Base-by-base conservation (phyloP, 2,797 vertebrate species). In the Esox masquinongy region DNA sequence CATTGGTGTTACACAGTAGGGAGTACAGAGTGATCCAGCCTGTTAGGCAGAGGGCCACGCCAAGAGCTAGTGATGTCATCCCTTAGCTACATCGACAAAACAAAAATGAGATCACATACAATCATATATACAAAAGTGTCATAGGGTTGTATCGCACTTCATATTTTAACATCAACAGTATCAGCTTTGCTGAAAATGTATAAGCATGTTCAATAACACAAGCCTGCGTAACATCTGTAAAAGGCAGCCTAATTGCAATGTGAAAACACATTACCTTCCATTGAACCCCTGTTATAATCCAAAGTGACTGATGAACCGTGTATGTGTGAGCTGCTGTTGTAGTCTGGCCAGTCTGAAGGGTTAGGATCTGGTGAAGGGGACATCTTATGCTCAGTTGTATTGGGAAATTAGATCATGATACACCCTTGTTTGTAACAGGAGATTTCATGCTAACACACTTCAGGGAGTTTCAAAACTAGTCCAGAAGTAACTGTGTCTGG, bases 21-120 rank as follows among this genome's bases (percentile, higher is more conserved):
- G 90, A 64, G 85, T 99, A 99, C 82, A 98, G 93, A 16, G 89
- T 90, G 14, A 92, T 86, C 97, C 97, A 99, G 72, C 90, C 94
- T 68, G 90, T 90, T 73, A 98, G 91, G 89, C 95, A 95, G 85
- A 94, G 92, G 70, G 94, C 90, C 14, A 92, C 94, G 70, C 87
- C 88, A 72, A 94, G 88, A 78, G 94, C 89, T 82, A 97, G 85
- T 77, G 81, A 64, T 14, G 86, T 86, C 94, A 95, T 95, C 87
- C 86, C 91, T 77, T 49, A 67, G 84, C 92, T 92, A 73, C 71
- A 74, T 73, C 83, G 4, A 77, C 81, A 84, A 47, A 24, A 73
- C 39, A 26, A 8, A 61, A n/a, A 51, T 26, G 9, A 50, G 5
- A 72, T 26, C 34, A 72, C 36, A 6, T 39, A 39, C 31, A 64